phyloP scores from a whole-genome alignment of 2,797 vertebrate genomes.

The Australoheros facetus region DNA sequence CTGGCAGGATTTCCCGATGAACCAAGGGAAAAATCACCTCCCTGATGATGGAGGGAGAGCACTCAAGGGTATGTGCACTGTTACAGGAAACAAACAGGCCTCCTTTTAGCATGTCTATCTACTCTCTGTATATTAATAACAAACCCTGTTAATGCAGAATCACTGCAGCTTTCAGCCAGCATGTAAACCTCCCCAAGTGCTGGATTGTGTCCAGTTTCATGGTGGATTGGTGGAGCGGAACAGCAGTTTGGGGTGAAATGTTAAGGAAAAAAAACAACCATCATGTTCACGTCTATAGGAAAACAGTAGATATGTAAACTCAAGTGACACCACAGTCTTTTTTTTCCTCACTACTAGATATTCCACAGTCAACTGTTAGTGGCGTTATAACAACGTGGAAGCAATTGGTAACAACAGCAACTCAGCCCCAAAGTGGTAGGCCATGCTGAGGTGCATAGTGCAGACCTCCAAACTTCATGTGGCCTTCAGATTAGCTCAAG shows the following conservation, averaged over 20 bases:
- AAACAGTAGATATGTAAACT: constrained; percentile 5
- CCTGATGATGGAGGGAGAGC: constrained; percentile 35
- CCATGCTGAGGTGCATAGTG: too few relatives aligned
- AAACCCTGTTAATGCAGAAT: neutral
- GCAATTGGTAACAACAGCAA: too few relatives aligned
- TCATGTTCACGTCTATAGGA: neutral
- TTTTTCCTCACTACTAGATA: neutral
- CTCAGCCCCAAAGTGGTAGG: too few relatives aligned
- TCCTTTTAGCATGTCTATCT: neutral
- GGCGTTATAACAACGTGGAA: too few relatives aligned
- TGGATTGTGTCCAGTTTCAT: neutral
- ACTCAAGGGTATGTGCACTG: neutral
- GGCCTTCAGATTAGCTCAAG: too few relatives aligned
- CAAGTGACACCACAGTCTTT: neutral
- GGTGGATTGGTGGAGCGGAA: neutral
- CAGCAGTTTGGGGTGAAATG: neutral
- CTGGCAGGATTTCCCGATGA: constrained; percentile 67
- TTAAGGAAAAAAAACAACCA: neutral
- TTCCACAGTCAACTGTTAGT: too few relatives aligned
- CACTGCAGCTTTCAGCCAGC: neutral
- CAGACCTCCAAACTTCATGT: too few relatives aligned
- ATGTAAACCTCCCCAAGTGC: neutral
- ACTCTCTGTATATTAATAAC: neutral
- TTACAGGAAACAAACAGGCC: constrained; percentile 3
- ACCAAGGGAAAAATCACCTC: constrained; percentile 52